phyloP scores from a whole-genome alignment of 2,113 vertebrate genomes.

The Gallinago undulata region DNA sequence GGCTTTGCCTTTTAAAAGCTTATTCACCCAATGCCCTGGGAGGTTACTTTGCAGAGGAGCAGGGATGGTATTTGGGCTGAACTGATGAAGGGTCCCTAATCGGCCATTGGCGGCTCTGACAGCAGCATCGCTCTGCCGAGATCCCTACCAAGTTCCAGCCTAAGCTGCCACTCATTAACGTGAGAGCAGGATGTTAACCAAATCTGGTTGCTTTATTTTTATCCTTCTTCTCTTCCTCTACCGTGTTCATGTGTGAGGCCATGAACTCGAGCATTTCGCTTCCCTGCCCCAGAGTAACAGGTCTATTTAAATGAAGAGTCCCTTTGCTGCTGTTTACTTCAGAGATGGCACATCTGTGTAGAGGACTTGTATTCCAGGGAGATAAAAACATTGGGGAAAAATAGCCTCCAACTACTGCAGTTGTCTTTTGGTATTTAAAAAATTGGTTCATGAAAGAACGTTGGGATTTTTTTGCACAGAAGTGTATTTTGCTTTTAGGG shows the following conservation, averaged over 20 bases:
- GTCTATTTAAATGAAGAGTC: background rate
- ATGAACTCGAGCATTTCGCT: background rate
- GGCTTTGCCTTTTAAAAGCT: background rate
- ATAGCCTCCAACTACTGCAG: background rate
- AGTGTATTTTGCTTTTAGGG: background rate
- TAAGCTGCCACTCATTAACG: background rate
- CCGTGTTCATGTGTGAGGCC: background rate
- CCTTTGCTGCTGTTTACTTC: background rate
- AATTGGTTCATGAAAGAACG: background rate
- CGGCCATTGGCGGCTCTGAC: rapidly evolving
- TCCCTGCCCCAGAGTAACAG: background rate
- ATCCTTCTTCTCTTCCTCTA: background rate
- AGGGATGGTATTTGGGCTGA: background rate
- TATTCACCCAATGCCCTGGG: background rate
- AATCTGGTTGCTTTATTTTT: background rate
- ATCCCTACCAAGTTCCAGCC: background rate
- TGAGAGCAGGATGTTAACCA: background rate
- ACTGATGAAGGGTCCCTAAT: background rate
- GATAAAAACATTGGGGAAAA: background rate
- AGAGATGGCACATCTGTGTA: background rate
- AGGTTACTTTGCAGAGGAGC: background rate
- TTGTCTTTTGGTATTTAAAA: background rate
- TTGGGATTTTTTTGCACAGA: background rate
- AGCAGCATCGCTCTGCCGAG: background rate
- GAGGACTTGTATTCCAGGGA: background rate